These are phyloP conservation scores for Epizoanthus illoricatus DNA, from an alignment of 92 coral and sea anemone species.

Conservation along the genomic window DNA sequence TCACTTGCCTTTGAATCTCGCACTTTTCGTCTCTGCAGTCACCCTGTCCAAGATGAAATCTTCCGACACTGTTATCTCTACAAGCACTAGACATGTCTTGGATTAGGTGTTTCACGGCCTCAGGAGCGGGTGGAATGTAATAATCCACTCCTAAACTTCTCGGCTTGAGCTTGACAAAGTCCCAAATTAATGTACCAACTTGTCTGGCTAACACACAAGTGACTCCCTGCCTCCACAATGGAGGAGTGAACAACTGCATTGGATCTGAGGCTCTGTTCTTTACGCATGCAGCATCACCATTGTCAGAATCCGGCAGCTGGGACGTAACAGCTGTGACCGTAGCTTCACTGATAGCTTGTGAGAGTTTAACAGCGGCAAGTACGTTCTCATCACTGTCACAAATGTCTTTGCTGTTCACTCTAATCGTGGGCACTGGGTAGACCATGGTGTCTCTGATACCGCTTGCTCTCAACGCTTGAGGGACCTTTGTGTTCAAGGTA, in stretches of 20 bases:
- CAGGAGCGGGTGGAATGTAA: constrained; percentile 36
- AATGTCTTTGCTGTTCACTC: too few relatives aligned
- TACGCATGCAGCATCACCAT: too few relatives aligned
- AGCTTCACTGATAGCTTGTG: too few relatives aligned
- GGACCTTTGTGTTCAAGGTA: too few relatives aligned
- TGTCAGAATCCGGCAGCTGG: too few relatives aligned
- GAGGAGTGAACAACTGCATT: background rate
- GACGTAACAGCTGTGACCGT: too few relatives aligned
- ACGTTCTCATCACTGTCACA: too few relatives aligned
- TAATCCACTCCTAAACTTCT: background rate
- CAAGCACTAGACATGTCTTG: constrained; percentile 30
- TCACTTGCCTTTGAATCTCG: constrained; percentile 24
- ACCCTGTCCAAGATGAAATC: constrained; percentile 23
- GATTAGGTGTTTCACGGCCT: constrained; percentile 37
- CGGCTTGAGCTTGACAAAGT: background rate
- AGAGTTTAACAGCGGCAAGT: too few relatives aligned
- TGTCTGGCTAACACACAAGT: background rate
- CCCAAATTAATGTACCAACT: background rate
- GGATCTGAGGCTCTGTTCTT: background rate
- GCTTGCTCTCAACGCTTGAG: too few relatives aligned
- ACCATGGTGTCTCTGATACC: too few relatives aligned
- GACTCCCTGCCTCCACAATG: background rate
- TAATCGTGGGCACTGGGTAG: too few relatives aligned
- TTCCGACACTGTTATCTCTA: constrained; percentile 35
- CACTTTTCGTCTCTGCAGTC: constrained; percentile 30